Evolutionary conservation across 2,113 vertebrate species (phyloP), one percentile per base, ranked within the genome.

Genomic region (Dryoscopus gambensis): DNA sequence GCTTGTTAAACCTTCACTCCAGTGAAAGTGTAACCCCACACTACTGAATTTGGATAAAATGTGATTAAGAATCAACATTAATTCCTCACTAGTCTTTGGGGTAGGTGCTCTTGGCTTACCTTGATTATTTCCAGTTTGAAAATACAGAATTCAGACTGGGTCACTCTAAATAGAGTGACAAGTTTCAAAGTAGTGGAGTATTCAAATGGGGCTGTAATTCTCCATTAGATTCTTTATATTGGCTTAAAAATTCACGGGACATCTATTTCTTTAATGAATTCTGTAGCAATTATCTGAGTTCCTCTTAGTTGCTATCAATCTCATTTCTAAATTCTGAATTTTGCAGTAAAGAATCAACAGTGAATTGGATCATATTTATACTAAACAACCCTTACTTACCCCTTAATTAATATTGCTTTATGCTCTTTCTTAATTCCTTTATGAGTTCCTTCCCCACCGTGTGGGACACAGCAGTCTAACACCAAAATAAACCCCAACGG

Each of bases 1-100:
- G 90, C 49, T 75, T 94, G 76, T 71, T 93, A 93, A 94, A 91
- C 56, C 35, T 81, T 90, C 68, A 75, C 96, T 92, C 65, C 49
- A 82, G 83, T 81, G 69, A 87, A 93, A 89, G 83, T 87, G 80
- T 64, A 96, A 94, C 49, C 82, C 88, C 83, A 81, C 28, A 53
- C n/a, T 81, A 77, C 21, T 84, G 79, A 93, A 75, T 67, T 64
- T 90, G 63, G 52, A 90, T 74, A 67, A 94, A 91, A 83, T 20
- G 63, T 22, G 59, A 42, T 59, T 60, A 28, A 86, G 37, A 91
- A 59, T 56, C 56, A 42, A 17, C 39, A 37, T 37, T 50, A 83
- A 63, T 63, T 87, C 70, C 59, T 24, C 12, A 3, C 9, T 10
- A 78, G n/a, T 37, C 65, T 79, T 78, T 53, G 46, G 77, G 64